A percentile compares a stretch with the other conserved stretches of the same genome.
These are phyloP conservation scores for Haplochromis burtoni DNA, from an alignment of 2,113 vertebrate species.

Conservation along the genomic window DNA sequence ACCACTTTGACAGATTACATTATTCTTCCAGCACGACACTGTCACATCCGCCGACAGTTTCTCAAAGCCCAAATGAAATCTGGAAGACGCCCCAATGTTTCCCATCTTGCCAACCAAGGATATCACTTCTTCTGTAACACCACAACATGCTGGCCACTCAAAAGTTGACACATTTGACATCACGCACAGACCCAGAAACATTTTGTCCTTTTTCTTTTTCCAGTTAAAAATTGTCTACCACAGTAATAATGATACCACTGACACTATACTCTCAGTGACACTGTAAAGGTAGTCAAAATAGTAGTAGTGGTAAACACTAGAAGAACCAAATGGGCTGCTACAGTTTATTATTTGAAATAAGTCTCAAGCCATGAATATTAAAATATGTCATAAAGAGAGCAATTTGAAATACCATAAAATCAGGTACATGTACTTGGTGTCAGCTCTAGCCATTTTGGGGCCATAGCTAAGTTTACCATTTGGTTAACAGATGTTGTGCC, in stretches of 20 bases:
- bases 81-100: not conserved
- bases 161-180: not conserved
- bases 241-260: not conserved
- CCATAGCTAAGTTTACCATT: not conserved
- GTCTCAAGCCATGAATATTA: not conserved
- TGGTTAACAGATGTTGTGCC: not conserved
- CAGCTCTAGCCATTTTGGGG: not conserved
- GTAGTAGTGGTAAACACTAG: not conserved
- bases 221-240: not conserved
- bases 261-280: not conserved
- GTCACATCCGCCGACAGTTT: slow-evolving; percentile 39
- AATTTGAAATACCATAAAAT: not conserved
- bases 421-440: not conserved
- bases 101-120: not conserved
- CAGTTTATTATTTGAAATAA: not conserved
- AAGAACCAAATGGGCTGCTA: not conserved
- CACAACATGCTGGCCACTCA: not conserved
- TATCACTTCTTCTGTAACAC: not conserved
- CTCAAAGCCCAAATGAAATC: slow-evolving; percentile 8
- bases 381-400: not conserved
- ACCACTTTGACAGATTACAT: slow-evolving; percentile 66
- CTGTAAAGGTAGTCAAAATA: not conserved
- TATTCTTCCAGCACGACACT: slow-evolving; percentile 39
- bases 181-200: not conserved
- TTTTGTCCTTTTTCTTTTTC: not conserved